phyloP scores from a whole-genome alignment of 1,140 invertebrate species.

The Drosophila tsacasi region DNA sequence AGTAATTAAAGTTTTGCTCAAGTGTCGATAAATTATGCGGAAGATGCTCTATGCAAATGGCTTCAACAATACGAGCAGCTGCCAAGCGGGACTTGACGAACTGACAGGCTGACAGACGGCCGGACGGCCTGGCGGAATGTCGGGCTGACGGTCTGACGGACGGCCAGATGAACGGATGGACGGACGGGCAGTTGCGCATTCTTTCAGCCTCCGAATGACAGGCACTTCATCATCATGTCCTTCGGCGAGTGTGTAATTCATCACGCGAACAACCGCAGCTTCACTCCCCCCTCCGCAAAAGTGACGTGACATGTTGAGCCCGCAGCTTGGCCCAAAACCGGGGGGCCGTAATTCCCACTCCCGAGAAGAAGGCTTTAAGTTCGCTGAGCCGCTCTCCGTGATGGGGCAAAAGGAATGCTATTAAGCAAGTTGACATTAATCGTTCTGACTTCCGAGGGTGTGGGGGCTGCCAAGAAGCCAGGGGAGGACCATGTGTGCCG shows the following conservation, averaged over 20 bases:
- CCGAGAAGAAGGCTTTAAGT: constrained; percentile 59
- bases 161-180: not conserved
- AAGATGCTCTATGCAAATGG: constrained; percentile 75
- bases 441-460: constrained; percentile 65
- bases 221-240: constrained; percentile 83
- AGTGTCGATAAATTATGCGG: constrained; percentile 83
- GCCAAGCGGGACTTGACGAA: constrained; percentile 25
- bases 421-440: constrained; percentile 84
- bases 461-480: not conserved
- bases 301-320: constrained; percentile 80
- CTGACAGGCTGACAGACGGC: constrained; percentile 32
- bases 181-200: constrained; percentile 70
- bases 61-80: constrained; percentile 57
- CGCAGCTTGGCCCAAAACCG: constrained; percentile 47
- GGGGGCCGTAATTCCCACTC: not conserved
- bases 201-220: constrained; percentile 80
- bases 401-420: constrained; percentile 73
- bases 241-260: constrained; percentile 83
- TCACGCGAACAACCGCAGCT: constrained; percentile 81
- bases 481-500: constrained; percentile 20
- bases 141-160: not conserved
- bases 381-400: constrained; percentile 52
- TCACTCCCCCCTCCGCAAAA: constrained; percentile 26
- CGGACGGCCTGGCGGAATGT: not conserved
- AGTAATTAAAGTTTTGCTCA: constrained; percentile 82